Conservation (phyloP, 2,888 invertebrate genomes). For the Horisme vitalbata region DNA sequence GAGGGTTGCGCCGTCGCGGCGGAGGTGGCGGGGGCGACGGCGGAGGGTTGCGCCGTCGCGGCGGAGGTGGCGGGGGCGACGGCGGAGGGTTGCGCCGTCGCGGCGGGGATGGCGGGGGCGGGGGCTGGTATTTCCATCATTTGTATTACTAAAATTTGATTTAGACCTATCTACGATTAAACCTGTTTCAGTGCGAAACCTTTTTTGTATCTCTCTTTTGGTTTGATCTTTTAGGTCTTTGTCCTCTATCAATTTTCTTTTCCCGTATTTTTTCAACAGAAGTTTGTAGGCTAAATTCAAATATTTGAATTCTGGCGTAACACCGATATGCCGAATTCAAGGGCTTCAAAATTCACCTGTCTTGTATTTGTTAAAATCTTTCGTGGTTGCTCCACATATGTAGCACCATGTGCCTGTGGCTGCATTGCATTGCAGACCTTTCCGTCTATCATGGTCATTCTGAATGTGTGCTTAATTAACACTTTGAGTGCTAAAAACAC, state of each 20-base stretch:
- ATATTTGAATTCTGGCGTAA: not conserved
- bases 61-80: too few relatives aligned
- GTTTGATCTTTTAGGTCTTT: not conserved
- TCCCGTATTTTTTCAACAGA: not conserved
- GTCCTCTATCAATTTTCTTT: not conserved
- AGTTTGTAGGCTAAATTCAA: not conserved
- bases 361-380: not conserved
- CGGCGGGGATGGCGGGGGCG: too few relatives aligned
- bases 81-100: too few relatives aligned
- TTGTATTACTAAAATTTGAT: not conserved
- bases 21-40: too few relatives aligned
- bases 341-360: too few relatives aligned
- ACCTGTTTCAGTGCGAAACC: not conserved
- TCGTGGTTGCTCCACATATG: not conserved
- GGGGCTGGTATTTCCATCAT: too few relatives aligned
- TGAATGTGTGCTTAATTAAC: too few relatives aligned
- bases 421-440: not conserved
- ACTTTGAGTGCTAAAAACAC: too few relatives aligned
- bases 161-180: not conserved
- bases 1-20: too few relatives aligned
- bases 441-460: not conserved
- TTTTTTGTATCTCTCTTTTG: not conserved
- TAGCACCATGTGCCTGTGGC: not conserved
- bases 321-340: not conserved
- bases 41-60: too few relatives aligned